phyloP scores from a whole-genome alignment of 2,888 invertebrate species.

The Tetropium fuscum region DNA sequence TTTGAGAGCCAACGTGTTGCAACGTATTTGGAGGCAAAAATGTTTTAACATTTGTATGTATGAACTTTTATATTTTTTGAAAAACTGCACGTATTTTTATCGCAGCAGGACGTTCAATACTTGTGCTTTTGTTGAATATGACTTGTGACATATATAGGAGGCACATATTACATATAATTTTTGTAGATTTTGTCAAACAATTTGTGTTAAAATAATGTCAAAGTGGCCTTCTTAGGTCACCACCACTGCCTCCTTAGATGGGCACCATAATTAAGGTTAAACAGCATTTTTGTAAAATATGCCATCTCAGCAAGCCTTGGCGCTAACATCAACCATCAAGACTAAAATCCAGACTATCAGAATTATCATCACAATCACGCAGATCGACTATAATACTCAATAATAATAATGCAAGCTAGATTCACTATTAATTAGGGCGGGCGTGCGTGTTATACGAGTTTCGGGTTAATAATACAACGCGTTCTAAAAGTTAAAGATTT shows the following conservation, averaged over 20 bases:
- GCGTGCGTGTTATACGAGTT: slow-evolving; percentile 4
- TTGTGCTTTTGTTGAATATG: no score
- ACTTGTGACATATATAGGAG: no score
- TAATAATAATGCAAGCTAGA: slow-evolving; percentile 26
- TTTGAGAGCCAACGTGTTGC: no score
- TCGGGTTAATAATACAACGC: slow-evolving; percentile 11
- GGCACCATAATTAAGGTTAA: neutral
- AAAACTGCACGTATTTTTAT: no score
- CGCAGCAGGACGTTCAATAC: no score
- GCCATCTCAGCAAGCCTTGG: slow-evolving; percentile 10
- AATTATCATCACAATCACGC: slow-evolving; percentile 44
- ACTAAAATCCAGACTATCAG: slow-evolving; percentile 54
- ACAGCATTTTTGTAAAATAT: neutral
- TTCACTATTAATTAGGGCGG: slow-evolving; percentile 8
- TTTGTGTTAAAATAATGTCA: no score
- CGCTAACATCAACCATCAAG: slow-evolving; percentile 25
- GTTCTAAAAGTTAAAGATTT: slow-evolving; percentile 20
- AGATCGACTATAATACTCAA: slow-evolving; percentile 29
- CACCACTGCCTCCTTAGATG: neutral
- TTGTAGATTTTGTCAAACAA: no score
- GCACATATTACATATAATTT: no score
- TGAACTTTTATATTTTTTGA: no score
- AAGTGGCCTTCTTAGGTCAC: neutral
- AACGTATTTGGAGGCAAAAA: no score
- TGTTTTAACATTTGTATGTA: no score